phyloP scores from a whole-genome alignment of 1,140 invertebrate genomes.

The Drosophila hydei region DNA sequence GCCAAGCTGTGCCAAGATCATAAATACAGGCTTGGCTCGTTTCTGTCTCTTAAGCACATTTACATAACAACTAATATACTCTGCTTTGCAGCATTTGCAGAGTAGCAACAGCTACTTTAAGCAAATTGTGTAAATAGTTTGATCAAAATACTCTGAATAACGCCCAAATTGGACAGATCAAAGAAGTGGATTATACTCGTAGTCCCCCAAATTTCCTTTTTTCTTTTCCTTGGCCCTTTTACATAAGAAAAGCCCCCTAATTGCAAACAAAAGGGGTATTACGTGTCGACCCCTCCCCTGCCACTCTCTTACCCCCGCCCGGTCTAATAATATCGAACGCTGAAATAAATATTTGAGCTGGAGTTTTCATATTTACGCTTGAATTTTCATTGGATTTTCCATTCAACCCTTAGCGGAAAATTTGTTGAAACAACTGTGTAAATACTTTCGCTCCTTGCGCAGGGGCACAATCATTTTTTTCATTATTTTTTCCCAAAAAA shows the following conservation, averaged over 20 bases:
- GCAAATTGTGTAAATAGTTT: slow-evolving; percentile 4
- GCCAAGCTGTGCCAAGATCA: no score
- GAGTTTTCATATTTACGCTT: slow-evolving; percentile 57
- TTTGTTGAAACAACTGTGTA: slow-evolving; percentile 78
- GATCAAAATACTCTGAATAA: no score
- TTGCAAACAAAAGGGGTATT: slow-evolving; percentile 53
- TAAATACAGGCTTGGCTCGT: no score
- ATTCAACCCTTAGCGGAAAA: slow-evolving; percentile 64
- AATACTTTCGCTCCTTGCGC: slow-evolving; percentile 40
- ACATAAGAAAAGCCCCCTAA: slow-evolving; percentile 61
- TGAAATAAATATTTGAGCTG: slow-evolving; percentile 67
- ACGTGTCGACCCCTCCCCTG: background rate
- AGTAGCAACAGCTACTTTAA: background rate
- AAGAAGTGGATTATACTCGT: no score
- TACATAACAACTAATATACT: no score
- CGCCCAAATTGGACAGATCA: no score
- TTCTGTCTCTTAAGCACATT: no score
- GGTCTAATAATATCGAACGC: slow-evolving; percentile 38
- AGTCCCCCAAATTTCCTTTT: background rate
- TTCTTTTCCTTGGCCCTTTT: no score
- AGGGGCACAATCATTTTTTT: slow-evolving; percentile 39
- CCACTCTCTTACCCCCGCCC: background rate
- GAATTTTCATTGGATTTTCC: slow-evolving; percentile 38
- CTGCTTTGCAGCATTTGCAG: no score
- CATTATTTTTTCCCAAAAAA: slow-evolving; percentile 46